Base-by-base conservation (phyloP, 2,113 vertebrate genomes). In the Machaerirhynchus nigripectus region DNA sequence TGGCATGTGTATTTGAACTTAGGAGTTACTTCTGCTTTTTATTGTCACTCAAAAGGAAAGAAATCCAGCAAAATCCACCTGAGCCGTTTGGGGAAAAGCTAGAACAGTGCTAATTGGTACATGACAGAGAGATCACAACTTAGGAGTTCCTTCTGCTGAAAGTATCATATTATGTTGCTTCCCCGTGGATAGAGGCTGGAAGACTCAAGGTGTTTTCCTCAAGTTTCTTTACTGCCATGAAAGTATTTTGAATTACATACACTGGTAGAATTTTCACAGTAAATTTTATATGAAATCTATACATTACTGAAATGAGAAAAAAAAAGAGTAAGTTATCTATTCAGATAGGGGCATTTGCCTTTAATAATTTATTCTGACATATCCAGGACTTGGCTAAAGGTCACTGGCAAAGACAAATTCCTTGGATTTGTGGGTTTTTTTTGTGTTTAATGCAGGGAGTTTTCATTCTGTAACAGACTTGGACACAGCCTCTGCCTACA, bases 331-430 rank as follows among this genome's bases (percentile, higher is more conserved):
- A 68, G 18, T 53, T 64, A 69, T 91, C 37, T 83, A 49, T 96
- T 89, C n/a, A 77, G 59, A 77, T 78, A 52, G 59, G 30, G 55
- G 14, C 35, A 87, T 73, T 76, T 95, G 30, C 50, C 67, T 94
- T 94, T 89, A 73, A 87, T 90, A 87, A 93, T 91, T 89, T 89
- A 65, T 89, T 87, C 46, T 95, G 84, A 89, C 75, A 68, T 83
- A 91, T 91, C 39, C 75, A 87, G 91, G 78, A 40, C 82, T 90
- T 94, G 82, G 50, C 42, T 83, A 63, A 91, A 94, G 84, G 75
- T 90, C 70, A 87, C 19, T 6, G 12, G n/a, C 35, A 90, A 83
- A 76, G 82, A 64, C 23, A 69, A 61, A 83, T 69, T 61, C 14
- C 19, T 65, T 77, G n/a, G 30, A 76, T 82, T 92, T 65, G 18